Evolutionary conservation across 2,113 vertebrate genomes (phyloP).

Genomic region (Cyanoramphus novaezelandiae): DNA sequence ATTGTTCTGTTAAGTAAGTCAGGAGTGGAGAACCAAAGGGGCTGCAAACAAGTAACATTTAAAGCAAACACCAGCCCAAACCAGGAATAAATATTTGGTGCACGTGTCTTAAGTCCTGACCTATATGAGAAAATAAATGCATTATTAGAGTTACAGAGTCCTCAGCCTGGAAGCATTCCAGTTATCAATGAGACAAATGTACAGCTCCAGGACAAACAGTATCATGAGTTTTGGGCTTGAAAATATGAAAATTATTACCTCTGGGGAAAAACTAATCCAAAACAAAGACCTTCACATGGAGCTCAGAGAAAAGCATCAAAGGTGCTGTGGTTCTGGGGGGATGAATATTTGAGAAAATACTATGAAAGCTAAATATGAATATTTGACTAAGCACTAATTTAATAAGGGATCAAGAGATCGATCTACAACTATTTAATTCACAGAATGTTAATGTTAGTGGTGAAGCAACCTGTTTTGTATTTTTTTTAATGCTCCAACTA

Average conservation of each 20-base stretch:
- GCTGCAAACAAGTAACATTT: neutral
- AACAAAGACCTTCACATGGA: neutral
- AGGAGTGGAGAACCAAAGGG: neutral
- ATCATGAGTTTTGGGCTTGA: neutral
- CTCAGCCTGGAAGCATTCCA: neutral
- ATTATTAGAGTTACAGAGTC: neutral
- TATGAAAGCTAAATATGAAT: neutral
- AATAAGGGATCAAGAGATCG: neutral
- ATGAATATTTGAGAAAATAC: neutral
- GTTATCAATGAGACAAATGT: neutral
- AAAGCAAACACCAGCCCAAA: neutral
- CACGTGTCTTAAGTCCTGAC: neutral
- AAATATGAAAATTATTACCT: neutral
- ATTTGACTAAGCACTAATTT: neutral
- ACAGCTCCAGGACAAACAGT: neutral
- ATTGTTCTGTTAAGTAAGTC: neutral
- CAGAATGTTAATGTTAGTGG: neutral
- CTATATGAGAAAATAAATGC: neutral
- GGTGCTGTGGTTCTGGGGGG: neutral
- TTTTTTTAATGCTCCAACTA: neutral
- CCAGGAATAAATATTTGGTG: neutral
- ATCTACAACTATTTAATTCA: neutral
- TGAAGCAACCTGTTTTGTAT: neutral
- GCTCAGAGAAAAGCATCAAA: neutral
- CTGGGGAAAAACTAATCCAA: neutral